Evolutionary conservation across 2,797 vertebrate species (phyloP).

Genomic region (Diglossa cyanea): DNA sequence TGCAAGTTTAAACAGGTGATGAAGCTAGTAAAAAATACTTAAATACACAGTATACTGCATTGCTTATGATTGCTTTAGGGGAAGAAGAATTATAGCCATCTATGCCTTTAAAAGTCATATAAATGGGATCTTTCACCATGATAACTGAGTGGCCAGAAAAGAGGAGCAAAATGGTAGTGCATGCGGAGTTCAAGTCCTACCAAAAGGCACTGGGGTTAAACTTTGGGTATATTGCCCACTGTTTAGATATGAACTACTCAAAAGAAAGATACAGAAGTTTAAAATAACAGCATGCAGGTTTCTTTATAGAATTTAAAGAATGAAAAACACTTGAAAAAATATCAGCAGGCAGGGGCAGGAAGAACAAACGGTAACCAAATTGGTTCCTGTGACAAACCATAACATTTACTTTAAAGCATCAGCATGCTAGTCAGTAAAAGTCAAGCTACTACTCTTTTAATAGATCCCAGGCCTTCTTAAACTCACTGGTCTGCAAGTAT

Average conservation of each 20-base stretch:
- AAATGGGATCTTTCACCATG: not conserved
- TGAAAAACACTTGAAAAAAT: slow-evolving; percentile 97
- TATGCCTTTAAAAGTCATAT: not conserved
- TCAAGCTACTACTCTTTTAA: slow-evolving; percentile 89
- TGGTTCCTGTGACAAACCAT: slow-evolving; percentile 98
- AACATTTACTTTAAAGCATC: slow-evolving; percentile 96
- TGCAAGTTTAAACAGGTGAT: not conserved
- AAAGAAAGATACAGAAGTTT: slow-evolving; percentile 79
- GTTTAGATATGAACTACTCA: slow-evolving; percentile 68
- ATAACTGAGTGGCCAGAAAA: not conserved
- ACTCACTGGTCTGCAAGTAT: slow-evolving; percentile 81
- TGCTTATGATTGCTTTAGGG: not conserved
- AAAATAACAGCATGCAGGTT: slow-evolving; percentile 84
- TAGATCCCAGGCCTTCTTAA: slow-evolving; percentile 88
- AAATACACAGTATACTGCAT: not conserved
- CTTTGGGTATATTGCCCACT: slow-evolving; percentile 26
- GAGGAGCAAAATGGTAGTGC: not conserved
- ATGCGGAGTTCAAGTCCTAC: slow-evolving; percentile 65
- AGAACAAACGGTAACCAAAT: slow-evolving; percentile 94
- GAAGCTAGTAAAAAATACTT: not conserved
- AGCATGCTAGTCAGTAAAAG: slow-evolving; percentile 85
- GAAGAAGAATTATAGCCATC: not conserved
- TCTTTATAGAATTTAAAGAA: slow-evolving; percentile 84
- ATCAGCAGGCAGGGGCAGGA: slow-evolving; percentile 82
- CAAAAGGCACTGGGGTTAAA: slow-evolving; percentile 58